Evolutionary conservation across 1,140 invertebrate genomes (phyloP).

Genomic region (Berghia stephanieae): DNA sequence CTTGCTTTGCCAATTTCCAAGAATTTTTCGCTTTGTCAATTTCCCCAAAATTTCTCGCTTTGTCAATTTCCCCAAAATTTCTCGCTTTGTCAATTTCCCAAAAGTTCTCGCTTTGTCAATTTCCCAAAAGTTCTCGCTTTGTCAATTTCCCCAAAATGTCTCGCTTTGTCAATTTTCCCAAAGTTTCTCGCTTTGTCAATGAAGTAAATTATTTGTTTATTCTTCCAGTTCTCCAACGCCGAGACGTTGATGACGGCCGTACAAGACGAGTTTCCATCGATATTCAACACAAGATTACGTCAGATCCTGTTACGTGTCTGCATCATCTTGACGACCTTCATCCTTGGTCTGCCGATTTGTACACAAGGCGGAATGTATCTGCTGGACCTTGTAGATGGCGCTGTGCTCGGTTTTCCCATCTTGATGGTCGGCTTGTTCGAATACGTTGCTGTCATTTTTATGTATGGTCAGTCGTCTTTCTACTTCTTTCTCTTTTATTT

Average conservation of each 20-base stretch:
- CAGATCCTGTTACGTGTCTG: not conserved
- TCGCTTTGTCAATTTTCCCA: no score
- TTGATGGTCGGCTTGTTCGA: slow-evolving; percentile 77
- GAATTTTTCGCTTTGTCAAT: no score
- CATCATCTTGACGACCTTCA: not conserved
- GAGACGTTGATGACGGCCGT: slow-evolving; percentile 22
- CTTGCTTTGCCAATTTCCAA: no score
- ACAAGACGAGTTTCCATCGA: slow-evolving; percentile 20
- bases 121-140: no score
- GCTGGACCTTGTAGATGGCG: slow-evolving; percentile 84
- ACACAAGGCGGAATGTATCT: slow-evolving; percentile 78
- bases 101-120: no score
- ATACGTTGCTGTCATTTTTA: slow-evolving; percentile 80
- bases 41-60: no score
- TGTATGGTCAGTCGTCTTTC: slow-evolving; percentile 70
- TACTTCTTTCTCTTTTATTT: not conserved
- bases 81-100: no score
- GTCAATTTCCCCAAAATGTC: no score
- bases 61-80: no score
- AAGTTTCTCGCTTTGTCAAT: no score
- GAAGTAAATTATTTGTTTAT: not conserved
- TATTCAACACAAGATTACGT: not conserved
- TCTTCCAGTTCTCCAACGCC: slow-evolving; percentile 25
- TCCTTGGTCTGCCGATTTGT: slow-evolving; percentile 18
- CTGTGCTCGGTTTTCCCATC: slow-evolving; percentile 85